Percentiles rank a stretch among this genome's conserved stretches.
Conservation (phyloP, 2,888 invertebrate genomes). For the Globia sparganii region DNA sequence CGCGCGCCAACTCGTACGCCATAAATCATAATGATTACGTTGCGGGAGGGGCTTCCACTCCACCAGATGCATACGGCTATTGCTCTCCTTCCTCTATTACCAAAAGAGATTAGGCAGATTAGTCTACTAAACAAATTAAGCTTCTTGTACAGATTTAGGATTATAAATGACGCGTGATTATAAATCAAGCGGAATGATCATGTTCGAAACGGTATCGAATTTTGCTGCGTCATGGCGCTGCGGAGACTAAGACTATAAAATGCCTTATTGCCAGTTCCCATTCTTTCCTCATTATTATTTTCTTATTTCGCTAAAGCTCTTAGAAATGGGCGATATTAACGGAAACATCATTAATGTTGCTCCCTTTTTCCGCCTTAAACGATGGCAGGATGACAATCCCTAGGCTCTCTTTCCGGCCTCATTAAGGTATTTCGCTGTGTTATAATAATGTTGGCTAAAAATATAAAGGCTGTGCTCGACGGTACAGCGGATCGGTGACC, state of each 20-base stretch:
- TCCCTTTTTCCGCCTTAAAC: conserved; percentile 27
- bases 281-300: conserved; percentile 30
- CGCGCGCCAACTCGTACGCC: conserved; percentile 58
- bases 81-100: conserved; percentile 59
- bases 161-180: conserved; percentile 45
- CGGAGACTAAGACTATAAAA: neutral
- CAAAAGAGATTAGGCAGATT: conserved; percentile 52
- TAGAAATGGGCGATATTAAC: conserved; percentile 35
- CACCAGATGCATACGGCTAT: conserved; percentile 57
- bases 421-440: conserved; percentile 54
- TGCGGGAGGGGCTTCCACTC: conserved; percentile 33
- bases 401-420: conserved; percentile 48
- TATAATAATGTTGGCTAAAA: conserved; percentile 56
- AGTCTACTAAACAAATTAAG: conserved; percentile 42
- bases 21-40: conserved; percentile 66
- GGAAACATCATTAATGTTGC: conserved; percentile 53
- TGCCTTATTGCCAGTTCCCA: conserved; percentile 11
- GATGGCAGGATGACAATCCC: conserved; percentile 38
- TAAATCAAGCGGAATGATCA: conserved; percentile 38
- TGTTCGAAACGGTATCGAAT: conserved; percentile 22
- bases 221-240: conserved; percentile 15
- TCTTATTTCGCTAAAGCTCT: conserved; percentile 28
- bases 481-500: conserved; percentile 48
- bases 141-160: conserved; percentile 30
- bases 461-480: conserved; percentile 48